A percentile compares a stretch with the other conserved stretches of the same genome.
Evolutionary conservation across 2,797 vertebrate genomes (phyloP).

Genomic region (Acanthurus lineatus): DNA sequence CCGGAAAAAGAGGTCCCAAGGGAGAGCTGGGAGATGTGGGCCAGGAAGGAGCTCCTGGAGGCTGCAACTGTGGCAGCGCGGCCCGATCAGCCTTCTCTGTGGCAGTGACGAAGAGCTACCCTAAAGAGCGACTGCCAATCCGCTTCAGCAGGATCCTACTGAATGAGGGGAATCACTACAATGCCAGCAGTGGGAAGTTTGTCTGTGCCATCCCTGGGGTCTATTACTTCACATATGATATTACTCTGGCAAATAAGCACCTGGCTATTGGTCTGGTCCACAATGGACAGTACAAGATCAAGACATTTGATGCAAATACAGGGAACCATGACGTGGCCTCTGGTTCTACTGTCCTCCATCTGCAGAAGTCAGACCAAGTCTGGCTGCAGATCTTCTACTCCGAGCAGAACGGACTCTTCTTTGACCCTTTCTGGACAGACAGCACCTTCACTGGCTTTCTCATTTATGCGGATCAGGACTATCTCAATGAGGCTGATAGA

Average conservation of each 20-base stretch:
- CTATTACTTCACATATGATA: conserved; percentile 97
- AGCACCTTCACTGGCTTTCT: conserved; percentile 98
- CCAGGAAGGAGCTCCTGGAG: conserved; percentile 87
- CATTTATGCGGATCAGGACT: conserved; percentile 92
- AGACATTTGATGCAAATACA: conserved; percentile 96
- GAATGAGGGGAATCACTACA: conserved; percentile 96
- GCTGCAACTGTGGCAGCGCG: conserved; percentile 88
- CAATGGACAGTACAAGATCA: conserved; percentile 96
- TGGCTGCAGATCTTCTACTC: conserved; percentile 99
- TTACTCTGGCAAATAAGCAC: conserved; percentile 97
- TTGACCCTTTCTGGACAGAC: conserved; percentile 98
- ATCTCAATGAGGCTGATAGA: conserved; percentile 84
- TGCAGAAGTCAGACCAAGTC: conserved; percentile 91
- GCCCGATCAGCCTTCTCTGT: conserved; percentile 95
- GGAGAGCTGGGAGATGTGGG: conserved; percentile 90
- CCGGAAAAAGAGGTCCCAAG: conserved; percentile 86
- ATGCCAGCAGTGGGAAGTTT: conserved; percentile 93
- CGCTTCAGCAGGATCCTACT: conserved; percentile 95
- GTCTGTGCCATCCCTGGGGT: conserved; percentile 92
- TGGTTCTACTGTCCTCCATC: conserved; percentile 92
- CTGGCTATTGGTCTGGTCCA: conserved; percentile 96
- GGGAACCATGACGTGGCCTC: conserved; percentile 97
- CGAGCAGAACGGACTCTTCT: conserved; percentile 97
- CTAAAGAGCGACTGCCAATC: conserved; percentile 93
- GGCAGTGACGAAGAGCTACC: conserved; percentile 95